These are phyloP conservation scores for Cryptoblepharus egeriae DNA, from an alignment of 2,797 vertebrate species.

Conservation along the genomic window DNA sequence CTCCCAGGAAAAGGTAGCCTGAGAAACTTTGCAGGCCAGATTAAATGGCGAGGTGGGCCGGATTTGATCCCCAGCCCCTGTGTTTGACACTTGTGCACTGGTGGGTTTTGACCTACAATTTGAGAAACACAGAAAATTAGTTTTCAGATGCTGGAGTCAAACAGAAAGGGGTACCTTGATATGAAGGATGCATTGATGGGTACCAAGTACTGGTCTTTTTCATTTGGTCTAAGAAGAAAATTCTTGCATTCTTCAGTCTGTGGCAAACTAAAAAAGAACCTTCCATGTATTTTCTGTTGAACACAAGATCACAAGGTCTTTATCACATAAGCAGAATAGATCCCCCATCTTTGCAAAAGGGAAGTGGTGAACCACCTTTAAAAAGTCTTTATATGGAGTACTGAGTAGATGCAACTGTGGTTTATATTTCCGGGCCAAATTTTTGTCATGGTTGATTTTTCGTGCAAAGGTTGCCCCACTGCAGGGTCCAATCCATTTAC, in stretches of 20 bases:
- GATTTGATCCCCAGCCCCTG: no score
- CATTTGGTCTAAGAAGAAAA: not conserved
- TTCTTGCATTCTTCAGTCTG: not conserved
- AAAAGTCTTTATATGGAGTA: conserved; percentile 65
- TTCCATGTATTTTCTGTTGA: conserved; percentile 49
- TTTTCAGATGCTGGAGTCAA: no score
- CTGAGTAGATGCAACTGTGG: conserved; percentile 56
- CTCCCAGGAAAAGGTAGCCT: no score
- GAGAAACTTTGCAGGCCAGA: no score
- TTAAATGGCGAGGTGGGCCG: no score
- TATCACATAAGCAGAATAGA: conserved; percentile 71
- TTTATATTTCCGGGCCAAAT: conserved; percentile 43
- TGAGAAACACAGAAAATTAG: no score
- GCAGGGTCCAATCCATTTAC: no score
- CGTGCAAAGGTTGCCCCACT: not conserved
- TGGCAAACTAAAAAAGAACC: conserved; percentile 7
- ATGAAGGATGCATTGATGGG: not conserved
- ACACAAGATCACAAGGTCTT: conserved; percentile 60
- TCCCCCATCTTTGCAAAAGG: conserved; percentile 63
- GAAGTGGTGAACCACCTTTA: conserved; percentile 72
- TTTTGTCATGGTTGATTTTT: not conserved
- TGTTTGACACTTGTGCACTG: no score
- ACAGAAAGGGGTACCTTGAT: not conserved
- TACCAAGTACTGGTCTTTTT: not conserved
- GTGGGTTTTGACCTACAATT: no score